Base-by-base conservation (phyloP, 2,113 vertebrate species). In the Varanus salvator region DNA sequence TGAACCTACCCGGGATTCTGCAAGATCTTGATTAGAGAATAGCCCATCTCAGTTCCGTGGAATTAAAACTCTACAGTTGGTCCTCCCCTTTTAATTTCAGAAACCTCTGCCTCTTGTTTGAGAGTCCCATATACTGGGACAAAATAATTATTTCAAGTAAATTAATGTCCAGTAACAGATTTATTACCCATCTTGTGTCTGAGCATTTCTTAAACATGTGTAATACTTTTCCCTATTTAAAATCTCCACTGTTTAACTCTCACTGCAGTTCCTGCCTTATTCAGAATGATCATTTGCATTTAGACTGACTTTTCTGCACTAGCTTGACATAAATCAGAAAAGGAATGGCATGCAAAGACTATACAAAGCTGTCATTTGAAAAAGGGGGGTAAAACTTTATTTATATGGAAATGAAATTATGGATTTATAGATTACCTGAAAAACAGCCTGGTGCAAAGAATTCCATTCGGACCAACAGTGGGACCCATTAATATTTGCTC, bases 381-480 rank as follows among this genome's bases (percentile, higher is more conserved):
- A 52, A 54, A 27, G 44, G 44, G 93, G 52, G 80, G 84, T 87
- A 89, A 93, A 11, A 93, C 52, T 95, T 3, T 89, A 91, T 93
- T 93, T 92, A 93, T 87, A 93, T 4, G 11, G 78, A 93, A 95
- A 91, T 91, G 8, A 91, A 34, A 95, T 1, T 15, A 93, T 88
- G 90, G 86, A 88, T 85, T 91, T 85, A 90, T 48, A 95, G 85
- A 81, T 96, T 97, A 98, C 98, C 98, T 97, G 97, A 93, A 97
- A 98, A 92, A 97, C 97, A 94, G 99, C 98, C 93, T 98, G 98
- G 89, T 99, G 99, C 69, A 99, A 97, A 91, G 98, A 97, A 92
- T 98, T 99, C 99, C 99, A 99, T 85, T 98, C 98, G 81, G 98
- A 99, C 80, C 97, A 96, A 0, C 97, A 98, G 96, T 99, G 98